These are phyloP conservation scores for Steromphala cineraria DNA, from an alignment of 2,888 invertebrate genomes.

Conservation along the genomic window DNA sequence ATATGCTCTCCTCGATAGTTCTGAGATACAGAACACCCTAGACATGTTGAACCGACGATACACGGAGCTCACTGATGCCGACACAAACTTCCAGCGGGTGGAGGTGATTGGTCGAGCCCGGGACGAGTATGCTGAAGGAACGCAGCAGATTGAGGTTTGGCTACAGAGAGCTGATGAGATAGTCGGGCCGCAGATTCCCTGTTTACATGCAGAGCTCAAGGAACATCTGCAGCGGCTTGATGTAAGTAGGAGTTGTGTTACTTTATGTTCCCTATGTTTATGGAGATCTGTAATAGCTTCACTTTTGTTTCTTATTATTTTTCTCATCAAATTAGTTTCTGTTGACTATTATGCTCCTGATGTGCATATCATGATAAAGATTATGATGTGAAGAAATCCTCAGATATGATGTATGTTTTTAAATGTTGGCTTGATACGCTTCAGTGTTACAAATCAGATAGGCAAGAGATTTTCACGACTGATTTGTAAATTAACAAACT, in stretches of 20 bases:
- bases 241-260: slow-evolving; percentile 64
- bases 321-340: too few relatives aligned
- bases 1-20: too few relatives aligned
- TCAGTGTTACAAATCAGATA: too few relatives aligned
- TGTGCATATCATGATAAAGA: too few relatives aligned
- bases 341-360: too few relatives aligned
- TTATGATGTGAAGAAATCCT: too few relatives aligned
- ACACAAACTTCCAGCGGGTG: slow-evolving; percentile 63
- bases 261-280: neutral
- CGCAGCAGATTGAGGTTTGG: slow-evolving; percentile 79
- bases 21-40: slow-evolving; percentile 86
- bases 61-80: slow-evolving; percentile 84
- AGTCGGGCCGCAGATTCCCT: slow-evolving; percentile 83
- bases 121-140: slow-evolving; percentile 62
- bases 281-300: too few relatives aligned
- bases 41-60: slow-evolving; percentile 85
- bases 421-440: too few relatives aligned
- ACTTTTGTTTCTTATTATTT: too few relatives aligned
- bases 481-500: too few relatives aligned
- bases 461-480: too few relatives aligned
- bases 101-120: slow-evolving; percentile 65
- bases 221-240: slow-evolving; percentile 85
- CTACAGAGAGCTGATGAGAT: slow-evolving; percentile 85
- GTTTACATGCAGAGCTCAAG: slow-evolving; percentile 86
- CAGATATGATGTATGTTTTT: too few relatives aligned